Evolutionary conservation across 2,113 vertebrate genomes (phyloP).

Genomic region (Apus apus): DNA sequence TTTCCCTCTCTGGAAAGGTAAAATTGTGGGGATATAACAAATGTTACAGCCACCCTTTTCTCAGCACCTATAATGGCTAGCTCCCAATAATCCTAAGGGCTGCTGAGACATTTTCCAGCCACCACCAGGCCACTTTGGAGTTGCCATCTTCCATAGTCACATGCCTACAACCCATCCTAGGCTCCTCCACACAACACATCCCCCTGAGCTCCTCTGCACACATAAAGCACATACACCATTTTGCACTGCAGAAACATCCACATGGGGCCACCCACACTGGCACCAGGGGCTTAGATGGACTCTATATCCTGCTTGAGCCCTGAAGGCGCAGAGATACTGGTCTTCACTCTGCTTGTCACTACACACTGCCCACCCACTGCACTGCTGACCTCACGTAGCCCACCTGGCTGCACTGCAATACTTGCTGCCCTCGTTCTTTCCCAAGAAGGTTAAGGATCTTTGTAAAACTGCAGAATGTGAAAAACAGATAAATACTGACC

Average conservation of each 20-base stretch:
- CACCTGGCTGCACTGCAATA: neutral
- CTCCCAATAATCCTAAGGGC: neutral
- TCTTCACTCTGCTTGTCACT: neutral
- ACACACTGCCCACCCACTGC: neutral
- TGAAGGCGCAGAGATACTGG: neutral
- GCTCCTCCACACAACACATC: neutral
- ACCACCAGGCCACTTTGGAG: neutral
- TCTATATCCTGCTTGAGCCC: neutral
- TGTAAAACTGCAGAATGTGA: neutral
- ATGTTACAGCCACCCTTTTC: neutral
- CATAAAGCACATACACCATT: accelerated
- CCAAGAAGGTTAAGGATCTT: neutral
- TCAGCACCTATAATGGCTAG: neutral
- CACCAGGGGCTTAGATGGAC: neutral
- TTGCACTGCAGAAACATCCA: neutral
- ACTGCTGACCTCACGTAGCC: neutral
- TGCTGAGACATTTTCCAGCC: neutral
- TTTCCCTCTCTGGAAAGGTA: neutral
- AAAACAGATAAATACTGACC: neutral
- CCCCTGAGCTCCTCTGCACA: neutral
- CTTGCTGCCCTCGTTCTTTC: neutral
- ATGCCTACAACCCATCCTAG: neutral
- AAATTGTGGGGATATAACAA: neutral
- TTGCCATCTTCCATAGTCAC: neutral
- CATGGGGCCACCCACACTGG: neutral